A percentile compares a stretch with the other conserved stretches of the same genome.
These are phyloP conservation scores for Notothenia rossii DNA, from an alignment of 2,113 vertebrate genomes.

Conservation along the genomic window DNA sequence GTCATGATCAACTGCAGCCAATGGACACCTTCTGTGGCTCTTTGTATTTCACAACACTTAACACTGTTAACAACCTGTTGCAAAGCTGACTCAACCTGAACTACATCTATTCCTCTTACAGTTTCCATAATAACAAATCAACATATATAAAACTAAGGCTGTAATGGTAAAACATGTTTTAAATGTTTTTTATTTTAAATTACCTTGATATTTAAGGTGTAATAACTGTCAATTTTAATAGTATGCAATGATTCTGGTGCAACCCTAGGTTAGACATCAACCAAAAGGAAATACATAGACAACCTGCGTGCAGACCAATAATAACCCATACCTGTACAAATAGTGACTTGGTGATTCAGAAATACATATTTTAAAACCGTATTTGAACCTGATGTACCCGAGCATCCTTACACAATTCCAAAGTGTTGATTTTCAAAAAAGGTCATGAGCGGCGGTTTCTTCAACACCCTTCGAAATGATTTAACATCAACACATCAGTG, in stretches of 20 bases:
- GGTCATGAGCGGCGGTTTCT: slow-evolving; percentile 21
- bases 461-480: slow-evolving; percentile 31
- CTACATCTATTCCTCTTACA: not conserved
- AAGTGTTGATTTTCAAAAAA: slow-evolving; percentile 27
- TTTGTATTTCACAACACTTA: not conserved
- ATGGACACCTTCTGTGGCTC: not conserved
- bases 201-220: no score
- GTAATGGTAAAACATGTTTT: no score
- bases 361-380: slow-evolving; percentile 1
- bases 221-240: no score
- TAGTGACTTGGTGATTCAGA: not conserved
- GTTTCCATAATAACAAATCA: not conserved
- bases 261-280: not conserved
- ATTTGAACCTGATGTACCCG: not conserved
- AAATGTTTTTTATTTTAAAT: no score
- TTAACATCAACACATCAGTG: slow-evolving; percentile 30
- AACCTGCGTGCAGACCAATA: not conserved
- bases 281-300: not conserved
- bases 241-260: no score
- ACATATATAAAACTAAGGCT: not conserved
- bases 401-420: not conserved
- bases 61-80: not conserved
- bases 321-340: not conserved
- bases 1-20: not conserved
- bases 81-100: not conserved